Percentiles rank a stretch among this genome's conserved stretches.
These are phyloP conservation scores for Sycophila texana DNA, from an alignment of 2,888 invertebrate genomes.

Conservation along the genomic window DNA sequence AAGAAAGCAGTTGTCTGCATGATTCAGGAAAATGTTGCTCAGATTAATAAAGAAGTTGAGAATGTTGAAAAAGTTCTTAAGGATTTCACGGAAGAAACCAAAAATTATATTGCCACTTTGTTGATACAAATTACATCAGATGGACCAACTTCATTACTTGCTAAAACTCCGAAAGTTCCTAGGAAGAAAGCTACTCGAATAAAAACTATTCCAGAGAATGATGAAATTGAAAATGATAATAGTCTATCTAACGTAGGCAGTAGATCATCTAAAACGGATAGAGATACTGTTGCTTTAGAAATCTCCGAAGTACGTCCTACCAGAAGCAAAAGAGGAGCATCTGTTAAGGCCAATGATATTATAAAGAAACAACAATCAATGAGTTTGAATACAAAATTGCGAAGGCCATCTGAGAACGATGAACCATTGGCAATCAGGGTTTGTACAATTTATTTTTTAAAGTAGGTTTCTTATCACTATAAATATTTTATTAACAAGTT, in stretches of 20 bases:
- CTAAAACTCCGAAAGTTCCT: conserved; percentile 67
- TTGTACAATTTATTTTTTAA: conserved; percentile 36
- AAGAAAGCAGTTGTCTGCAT: conserved; percentile 60
- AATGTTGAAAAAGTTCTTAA: conserved; percentile 58
- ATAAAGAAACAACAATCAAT: conserved; percentile 66
- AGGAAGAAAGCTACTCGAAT: conserved; percentile 64
- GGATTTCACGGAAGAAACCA: conserved; percentile 50
- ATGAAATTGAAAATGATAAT: conserved; percentile 51
- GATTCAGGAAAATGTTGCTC: conserved; percentile 59
- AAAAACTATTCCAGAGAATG: conserved; percentile 69
- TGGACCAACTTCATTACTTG: conserved; percentile 62
- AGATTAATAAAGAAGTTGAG: conserved; percentile 51
- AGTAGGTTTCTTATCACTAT: background rate
- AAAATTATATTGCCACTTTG: conserved; percentile 59
- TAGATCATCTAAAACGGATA: conserved; percentile 20
- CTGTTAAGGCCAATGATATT: conserved; percentile 63
- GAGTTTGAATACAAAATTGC: conserved; percentile 58
- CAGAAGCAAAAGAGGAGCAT: conserved; percentile 65
- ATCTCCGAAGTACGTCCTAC: conserved; percentile 32
- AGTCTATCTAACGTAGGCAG: background rate
- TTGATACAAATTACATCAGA: conserved; percentile 63
- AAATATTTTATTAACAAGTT: conserved; percentile 5
- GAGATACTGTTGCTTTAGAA: conserved; percentile 37
- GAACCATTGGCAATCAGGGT: conserved; percentile 52
- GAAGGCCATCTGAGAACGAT: conserved; percentile 59